These are phyloP conservation scores for Molothrus aeneus DNA, from an alignment of 2,797 vertebrate species.

Conservation along the genomic window DNA sequence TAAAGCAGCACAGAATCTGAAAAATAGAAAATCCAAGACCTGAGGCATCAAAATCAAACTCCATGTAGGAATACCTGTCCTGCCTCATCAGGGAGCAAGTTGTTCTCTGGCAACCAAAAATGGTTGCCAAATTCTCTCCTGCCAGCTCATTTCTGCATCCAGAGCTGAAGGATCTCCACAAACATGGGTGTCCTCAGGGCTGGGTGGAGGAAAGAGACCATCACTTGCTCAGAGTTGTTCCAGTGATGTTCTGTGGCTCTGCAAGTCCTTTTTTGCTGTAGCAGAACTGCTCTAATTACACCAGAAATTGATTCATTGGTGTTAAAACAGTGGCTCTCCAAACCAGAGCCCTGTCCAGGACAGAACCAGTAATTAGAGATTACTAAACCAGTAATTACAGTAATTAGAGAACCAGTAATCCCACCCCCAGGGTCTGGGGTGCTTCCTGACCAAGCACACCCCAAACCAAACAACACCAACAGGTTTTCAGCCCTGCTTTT, in stretches of 20 bases:
- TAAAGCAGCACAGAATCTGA: background rate
- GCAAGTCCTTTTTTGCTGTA: background rate
- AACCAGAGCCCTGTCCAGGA: background rate
- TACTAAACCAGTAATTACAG: background rate
- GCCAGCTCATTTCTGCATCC: background rate
- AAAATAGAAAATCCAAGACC: background rate
- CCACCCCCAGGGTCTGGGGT: background rate
- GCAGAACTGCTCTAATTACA: background rate
- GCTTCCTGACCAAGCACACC: background rate
- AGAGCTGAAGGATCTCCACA: background rate
- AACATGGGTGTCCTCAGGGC: background rate
- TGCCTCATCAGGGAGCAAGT: background rate
- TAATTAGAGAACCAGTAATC: background rate
- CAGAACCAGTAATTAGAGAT: background rate
- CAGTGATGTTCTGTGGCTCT: background rate
- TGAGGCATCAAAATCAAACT: background rate
- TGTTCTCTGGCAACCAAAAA: background rate
- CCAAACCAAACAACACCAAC: background rate
- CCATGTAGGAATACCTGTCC: background rate
- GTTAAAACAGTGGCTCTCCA: background rate
- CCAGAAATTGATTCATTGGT: fast-evolving
- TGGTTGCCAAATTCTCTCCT: background rate
- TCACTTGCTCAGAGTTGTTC: background rate
- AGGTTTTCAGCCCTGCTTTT: background rate
- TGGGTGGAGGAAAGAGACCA: background rate